phyloP scores from a whole-genome alignment of 2,888 invertebrate genomes.

The Cephalotes varians region DNA sequence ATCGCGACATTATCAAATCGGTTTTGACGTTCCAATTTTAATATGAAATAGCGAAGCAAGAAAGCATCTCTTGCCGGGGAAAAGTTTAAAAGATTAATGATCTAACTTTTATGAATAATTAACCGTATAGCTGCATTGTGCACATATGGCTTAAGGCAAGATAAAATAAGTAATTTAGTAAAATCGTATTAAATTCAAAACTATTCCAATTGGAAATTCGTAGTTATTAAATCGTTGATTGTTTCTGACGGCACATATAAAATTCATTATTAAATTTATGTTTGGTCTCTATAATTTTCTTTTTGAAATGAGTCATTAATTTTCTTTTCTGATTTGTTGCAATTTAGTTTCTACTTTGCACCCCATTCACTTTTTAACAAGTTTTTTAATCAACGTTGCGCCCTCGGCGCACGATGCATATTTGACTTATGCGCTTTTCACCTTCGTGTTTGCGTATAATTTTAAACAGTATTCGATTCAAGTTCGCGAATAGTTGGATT shows the following conservation, averaged over 20 bases:
- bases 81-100: conserved; percentile 15
- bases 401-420: background rate
- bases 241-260: background rate
- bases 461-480: background rate
- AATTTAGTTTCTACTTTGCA: background rate
- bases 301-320: background rate
- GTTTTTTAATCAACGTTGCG: conserved; percentile 16
- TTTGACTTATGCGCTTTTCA: background rate
- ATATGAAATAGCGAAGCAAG: background rate
- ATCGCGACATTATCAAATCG: background rate
- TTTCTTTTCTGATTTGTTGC: no score
- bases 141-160: background rate
- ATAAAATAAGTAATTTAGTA: background rate
- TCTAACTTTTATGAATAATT: conserved; percentile 17
- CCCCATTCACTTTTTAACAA: conserved; percentile 17
- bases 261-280: background rate
- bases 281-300: background rate
- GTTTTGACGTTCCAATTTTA: background rate
- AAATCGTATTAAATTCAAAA: background rate
- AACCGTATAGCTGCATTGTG: background rate
- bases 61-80: background rate
- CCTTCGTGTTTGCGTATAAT: background rate
- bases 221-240: background rate
- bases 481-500: background rate
- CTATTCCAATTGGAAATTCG: background rate